Percentiles rank a stretch among this genome's conserved stretches.
Conservation (phyloP, 92 coral and sea anemone genomes). For the Zoanthus sansibaricus region DNA sequence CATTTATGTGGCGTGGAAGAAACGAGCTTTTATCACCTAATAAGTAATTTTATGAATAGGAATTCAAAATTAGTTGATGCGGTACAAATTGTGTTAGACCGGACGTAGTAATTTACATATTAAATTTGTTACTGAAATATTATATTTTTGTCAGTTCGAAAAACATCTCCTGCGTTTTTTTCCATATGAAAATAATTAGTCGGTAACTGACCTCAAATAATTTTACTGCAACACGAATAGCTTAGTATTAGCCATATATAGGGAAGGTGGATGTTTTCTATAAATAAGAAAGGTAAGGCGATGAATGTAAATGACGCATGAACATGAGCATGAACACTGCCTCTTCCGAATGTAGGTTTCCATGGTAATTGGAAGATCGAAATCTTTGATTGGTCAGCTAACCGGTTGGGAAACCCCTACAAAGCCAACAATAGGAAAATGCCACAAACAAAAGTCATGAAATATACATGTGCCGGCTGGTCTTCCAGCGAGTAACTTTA, state of each 20-base stretch:
- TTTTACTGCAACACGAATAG: neutral
- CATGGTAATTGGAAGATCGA: neutral
- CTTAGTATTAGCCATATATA: neutral
- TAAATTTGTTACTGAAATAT: neutral
- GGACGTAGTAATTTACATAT: neutral
- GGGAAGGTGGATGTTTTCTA: neutral
- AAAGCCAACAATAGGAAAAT: conserved; percentile 46
- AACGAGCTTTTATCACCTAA: neutral
- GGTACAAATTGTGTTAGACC: neutral
- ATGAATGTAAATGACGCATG: conserved; percentile 6
- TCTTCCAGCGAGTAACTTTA: conserved; percentile 42
- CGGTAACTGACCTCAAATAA: neutral
- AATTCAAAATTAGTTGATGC: neutral
- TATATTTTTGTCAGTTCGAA: too few relatives aligned
- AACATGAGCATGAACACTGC: neutral
- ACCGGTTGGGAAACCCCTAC: conserved; percentile 47
- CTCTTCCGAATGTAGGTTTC: conserved; percentile 26
- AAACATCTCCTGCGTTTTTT: too few relatives aligned
- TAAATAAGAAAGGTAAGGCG: neutral
- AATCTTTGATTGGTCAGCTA: neutral
- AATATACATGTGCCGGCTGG: conserved; percentile 94
- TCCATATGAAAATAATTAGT: neutral
- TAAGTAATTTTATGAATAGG: neutral
- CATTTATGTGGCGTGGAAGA: neutral
- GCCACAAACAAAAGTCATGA: conserved; percentile 64